Evolutionary conservation across 2,113 vertebrate species (phyloP), one percentile per base, ranked within the genome.

Genomic region (Typhlomys cinereus): DNA sequence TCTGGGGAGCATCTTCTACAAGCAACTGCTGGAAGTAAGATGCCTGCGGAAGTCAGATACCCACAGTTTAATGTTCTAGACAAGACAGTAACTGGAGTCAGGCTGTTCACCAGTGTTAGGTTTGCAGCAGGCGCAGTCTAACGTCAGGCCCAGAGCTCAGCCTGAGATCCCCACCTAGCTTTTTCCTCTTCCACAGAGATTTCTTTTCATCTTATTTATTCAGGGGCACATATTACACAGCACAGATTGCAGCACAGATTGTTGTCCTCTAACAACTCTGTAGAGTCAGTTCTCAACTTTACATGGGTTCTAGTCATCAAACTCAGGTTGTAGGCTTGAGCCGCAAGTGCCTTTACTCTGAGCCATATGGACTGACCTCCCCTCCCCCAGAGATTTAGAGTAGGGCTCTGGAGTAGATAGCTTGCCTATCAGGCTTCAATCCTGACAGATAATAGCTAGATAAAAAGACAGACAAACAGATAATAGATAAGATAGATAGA

Each of bases 31-130:
- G 41, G 18, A 20, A 41, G n/a, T n/a, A 7, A n/a, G 79, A 81
- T 23, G 23, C 31, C 5, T 0, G 5, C 12, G 34, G 5, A 4
- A 12, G 7, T 34, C 41, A 31, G 29, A 82, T 39, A 7, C 1
- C 18, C n/a, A 20, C 4, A 1, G 67, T 1, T 6, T 21, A 46
- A 83, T 57, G 59, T 73, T 39, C 21, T 25, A 41, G n/a, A 14
- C 48, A 39, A 31, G 27, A 27, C 11, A 67, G 25, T 25, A 52
- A 17, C 31, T 66, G 57, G 15, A 57, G 71, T 7, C 12, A 69
- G 25, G 18, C 36, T 48, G n/a, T 31, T 70, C 50, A 13, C 5
- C 1, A 6, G 39, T 36, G 4, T 0, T 12, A 11, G 71, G 15
- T 48, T 25, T 0, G 27, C 4, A 36, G 59, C 0, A 10, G 21